Evolutionary conservation across 2,797 vertebrate genomes (phyloP).

Genomic region (Typhlichthys subterraneus): DNA sequence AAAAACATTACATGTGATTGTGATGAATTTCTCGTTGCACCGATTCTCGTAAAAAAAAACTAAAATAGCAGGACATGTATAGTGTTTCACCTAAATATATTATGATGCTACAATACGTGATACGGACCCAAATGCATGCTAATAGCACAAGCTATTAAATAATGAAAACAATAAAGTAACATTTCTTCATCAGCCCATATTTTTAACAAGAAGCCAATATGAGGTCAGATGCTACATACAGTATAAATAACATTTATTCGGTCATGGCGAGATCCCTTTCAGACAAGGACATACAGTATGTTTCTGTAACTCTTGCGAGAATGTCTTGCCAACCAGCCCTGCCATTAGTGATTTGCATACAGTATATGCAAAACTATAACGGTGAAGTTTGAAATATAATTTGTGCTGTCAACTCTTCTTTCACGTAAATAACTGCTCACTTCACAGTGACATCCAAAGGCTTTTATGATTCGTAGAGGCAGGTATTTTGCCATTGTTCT

Average conservation of each 20-base stretch:
- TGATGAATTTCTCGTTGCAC: conserved; percentile 51
- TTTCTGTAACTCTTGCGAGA: conserved; percentile 9
- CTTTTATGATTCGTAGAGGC: background rate
- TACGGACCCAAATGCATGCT: conserved; percentile 27
- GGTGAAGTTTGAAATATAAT: conserved; percentile 17
- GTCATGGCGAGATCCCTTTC: conserved; percentile 30
- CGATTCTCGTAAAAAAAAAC: conserved; percentile 15
- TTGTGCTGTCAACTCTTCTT: conserved; percentile 13
- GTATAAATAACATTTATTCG: conserved; percentile 9
- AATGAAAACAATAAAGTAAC: conserved; percentile 31
- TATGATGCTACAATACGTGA: conserved; percentile 22
- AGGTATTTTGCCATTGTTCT: conserved; percentile 23
- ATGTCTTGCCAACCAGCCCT: conserved; percentile 21
- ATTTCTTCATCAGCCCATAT: conserved; percentile 29
- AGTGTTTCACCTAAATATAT: conserved; percentile 15
- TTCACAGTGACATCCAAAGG: conserved; percentile 8
- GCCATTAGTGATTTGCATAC: conserved; percentile 15
- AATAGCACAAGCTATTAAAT: no score
- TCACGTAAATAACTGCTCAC: conserved; percentile 12
- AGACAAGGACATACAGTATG: conserved; percentile 5
- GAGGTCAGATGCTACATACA: conserved; percentile 12
- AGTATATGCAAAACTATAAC: conserved; percentile 12
- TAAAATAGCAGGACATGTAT: background rate
- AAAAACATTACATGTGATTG: conserved; percentile 47
- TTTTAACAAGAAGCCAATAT: conserved; percentile 15